Base-by-base conservation (phyloP, 2,888 invertebrate genomes). In the Dendrolimus houi region DNA sequence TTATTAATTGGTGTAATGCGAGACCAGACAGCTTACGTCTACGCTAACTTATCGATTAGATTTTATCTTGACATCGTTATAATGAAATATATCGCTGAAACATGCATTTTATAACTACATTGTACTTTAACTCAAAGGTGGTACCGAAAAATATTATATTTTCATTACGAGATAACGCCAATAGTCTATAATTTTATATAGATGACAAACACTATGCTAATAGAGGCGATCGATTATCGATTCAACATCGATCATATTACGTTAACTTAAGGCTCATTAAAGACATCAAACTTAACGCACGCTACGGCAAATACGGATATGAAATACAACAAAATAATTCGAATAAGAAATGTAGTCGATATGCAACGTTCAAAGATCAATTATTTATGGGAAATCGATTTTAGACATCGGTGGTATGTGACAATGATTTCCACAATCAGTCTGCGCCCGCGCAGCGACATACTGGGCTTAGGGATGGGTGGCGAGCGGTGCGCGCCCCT, bases 71-170 rank as follows among this genome's bases (percentile, higher is more conserved):
- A 88, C 85, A 85, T 83, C 70, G 77, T 83, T 80, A 83, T 72
- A 74, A 74, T 75, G 81, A 80, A 78, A 82, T 82, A 84, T 78
- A 80, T 81, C 80, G 83, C 83, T 83, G 86, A 83, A 83, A 83
- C 80, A 81, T 80, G 76, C 75, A 80, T 80, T 80, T 77, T 77
- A 82, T 76, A 87, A 81, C 87, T 88, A 88, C 79, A 78, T 89
- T 89, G 89, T 88, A 89, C 89, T 89, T 87, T 87, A 87, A 88
- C 83, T 84, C 83, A 89, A 88, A 88, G 88, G 87, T 87, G 87
- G 87, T 87, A 87, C 86, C 86, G 79, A 87, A 86, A 85, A 84
- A 87, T 86, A 86, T 86, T 79, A 79, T 75, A 80, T 83, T 78
- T 78, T 76, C 73, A 77, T 72, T 70, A 68, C 74, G 67, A 75